Percentiles rank a stretch among this genome's conserved stretches.
Conservation (phyloP, 2,797 vertebrate species). For the Coracias cyanogaster region DNA sequence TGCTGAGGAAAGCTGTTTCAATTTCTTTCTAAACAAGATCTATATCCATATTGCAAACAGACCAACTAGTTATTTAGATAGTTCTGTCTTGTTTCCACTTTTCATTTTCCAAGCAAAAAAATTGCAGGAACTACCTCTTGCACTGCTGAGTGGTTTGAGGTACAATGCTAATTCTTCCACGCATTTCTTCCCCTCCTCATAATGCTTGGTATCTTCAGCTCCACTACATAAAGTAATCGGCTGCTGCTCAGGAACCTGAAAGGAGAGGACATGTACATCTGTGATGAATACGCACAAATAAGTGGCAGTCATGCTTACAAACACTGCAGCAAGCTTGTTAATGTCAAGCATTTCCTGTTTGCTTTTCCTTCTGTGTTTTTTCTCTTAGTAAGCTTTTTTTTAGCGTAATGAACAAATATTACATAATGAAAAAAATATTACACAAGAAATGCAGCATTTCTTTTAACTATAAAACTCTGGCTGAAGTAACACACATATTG, state of each 20-base stretch:
- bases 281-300: neutral
- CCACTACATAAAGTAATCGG: conserved; percentile 93
- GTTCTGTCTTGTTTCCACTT: neutral
- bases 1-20: neutral
- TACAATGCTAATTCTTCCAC: conserved; percentile 98
- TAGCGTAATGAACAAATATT: neutral
- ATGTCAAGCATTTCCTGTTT: neutral
- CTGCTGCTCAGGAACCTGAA: conserved; percentile 94
- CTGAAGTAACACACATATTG: neutral
- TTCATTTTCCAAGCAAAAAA: neutral
- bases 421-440: neutral
- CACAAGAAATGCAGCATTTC: neutral
- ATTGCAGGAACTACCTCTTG: conserved; percentile 84
- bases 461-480: neutral
- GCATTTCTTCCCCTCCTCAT: conserved; percentile 96
- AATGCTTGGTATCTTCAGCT: conserved; percentile 96
- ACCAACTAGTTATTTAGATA: neutral
- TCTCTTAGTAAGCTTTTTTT: neutral
- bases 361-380: neutral
- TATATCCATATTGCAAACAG: neutral
- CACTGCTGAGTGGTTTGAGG: conserved; percentile 98
- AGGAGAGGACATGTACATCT: neutral
- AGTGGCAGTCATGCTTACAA: neutral
- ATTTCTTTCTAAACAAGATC: neutral
- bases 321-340: neutral